phyloP scores from a whole-genome alignment of 2,797 vertebrate species.

The Anomalospiza imberbis region DNA sequence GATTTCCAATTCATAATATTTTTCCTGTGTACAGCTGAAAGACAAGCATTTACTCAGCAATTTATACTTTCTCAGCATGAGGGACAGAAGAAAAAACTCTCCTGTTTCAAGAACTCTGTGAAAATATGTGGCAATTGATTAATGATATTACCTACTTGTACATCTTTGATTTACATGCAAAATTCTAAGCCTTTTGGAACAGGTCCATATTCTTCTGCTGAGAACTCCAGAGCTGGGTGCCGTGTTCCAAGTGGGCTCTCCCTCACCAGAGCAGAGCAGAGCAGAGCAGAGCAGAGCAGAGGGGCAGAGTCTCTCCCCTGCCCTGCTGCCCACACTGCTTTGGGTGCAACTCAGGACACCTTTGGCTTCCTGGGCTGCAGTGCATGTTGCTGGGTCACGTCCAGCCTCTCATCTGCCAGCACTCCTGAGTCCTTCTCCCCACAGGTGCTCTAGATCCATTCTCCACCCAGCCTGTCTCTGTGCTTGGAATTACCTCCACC shows the following conservation, averaged over 20 bases:
- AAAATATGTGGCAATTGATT: not conserved
- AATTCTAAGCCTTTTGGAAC: not conserved
- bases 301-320: not conserved
- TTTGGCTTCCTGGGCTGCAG: not conserved
- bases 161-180: not conserved
- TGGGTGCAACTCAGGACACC: accelerated
- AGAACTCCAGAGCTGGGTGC: no score
- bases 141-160: not conserved
- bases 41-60: not conserved
- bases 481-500: not conserved
- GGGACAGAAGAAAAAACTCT: not conserved
- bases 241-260: accelerated
- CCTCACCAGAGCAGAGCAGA: not conserved
- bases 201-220: not conserved
- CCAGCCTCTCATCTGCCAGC: not conserved
- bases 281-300: not conserved
- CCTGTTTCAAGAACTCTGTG: not conserved
- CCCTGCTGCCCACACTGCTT: not conserved
- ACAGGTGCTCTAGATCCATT: not conserved
- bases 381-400: accelerated
- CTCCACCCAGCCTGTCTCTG: not conserved
- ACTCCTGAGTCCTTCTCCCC: accelerated
- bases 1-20: not conserved
- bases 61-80: not conserved
- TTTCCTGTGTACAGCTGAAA: not conserved